Conservation (phyloP, 1,140 invertebrate genomes). For the Tetragonula clypearis region DNA sequence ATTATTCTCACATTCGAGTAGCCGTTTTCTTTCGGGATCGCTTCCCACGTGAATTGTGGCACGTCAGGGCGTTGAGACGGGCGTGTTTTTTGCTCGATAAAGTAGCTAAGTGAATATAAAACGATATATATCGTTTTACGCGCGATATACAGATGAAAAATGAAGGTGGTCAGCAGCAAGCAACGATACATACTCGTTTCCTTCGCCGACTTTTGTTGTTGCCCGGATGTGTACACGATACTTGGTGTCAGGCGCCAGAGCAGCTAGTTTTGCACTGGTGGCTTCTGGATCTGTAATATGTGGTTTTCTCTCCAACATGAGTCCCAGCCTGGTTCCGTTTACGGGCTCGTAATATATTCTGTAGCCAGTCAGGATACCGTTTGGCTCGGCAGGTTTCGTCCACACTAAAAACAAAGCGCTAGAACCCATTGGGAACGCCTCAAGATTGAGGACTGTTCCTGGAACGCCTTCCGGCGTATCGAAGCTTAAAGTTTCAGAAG, state of each 20-base stretch:
- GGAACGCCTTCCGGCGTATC: conserved; percentile 96
- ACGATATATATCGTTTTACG: neutral
- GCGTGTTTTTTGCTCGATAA: conserved; percentile 90
- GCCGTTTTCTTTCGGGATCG: conserved; percentile 87
- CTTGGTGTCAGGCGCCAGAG: conserved; percentile 91
- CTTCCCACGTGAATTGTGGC: conserved; percentile 89
- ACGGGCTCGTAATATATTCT: conserved; percentile 95
- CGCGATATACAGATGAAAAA: neutral
- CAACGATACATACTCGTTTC: conserved; percentile 84
- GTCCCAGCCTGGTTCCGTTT: conserved; percentile 86
- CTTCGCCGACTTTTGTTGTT: conserved; percentile 91
- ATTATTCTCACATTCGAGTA: conserved; percentile 89
- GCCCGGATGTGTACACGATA: conserved; percentile 94
- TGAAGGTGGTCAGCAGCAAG: neutral
- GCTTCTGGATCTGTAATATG: conserved; percentile 89
- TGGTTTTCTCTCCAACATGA: conserved; percentile 87
- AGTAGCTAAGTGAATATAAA: conserved; percentile 83
- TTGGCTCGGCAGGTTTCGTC: conserved; percentile 95
- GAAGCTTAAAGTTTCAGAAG: conserved; percentile 92
- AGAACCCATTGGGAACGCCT: conserved; percentile 93
- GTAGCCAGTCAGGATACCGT: conserved; percentile 96
- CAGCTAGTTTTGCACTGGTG: conserved; percentile 92
- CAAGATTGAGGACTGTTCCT: conserved; percentile 92
- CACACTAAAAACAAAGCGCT: conserved; percentile 94
- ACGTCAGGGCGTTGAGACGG: conserved; percentile 86